Evolutionary conservation across 2,113 vertebrate species (phyloP).

Genomic region (Alces alces): DNA sequence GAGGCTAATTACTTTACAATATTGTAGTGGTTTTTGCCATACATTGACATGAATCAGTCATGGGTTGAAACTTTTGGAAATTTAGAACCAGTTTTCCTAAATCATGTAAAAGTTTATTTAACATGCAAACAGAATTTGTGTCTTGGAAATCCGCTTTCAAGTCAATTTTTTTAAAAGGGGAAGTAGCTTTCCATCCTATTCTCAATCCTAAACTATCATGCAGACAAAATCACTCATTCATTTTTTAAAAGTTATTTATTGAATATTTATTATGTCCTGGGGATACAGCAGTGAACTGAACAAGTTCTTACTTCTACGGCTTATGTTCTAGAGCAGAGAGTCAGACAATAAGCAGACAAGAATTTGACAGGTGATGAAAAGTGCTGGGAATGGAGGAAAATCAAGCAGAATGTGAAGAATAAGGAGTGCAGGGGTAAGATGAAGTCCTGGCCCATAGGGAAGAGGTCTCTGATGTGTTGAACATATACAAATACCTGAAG

Average conservation of each 20-base stretch:
- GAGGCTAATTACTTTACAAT: neutral
- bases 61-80: neutral
- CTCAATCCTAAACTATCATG: neutral
- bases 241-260: neutral
- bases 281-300: neutral
- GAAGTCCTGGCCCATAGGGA: neutral
- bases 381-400: neutral
- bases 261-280: neutral
- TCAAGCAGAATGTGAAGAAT: neutral
- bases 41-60: neutral
- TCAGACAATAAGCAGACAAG: neutral
- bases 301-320: neutral
- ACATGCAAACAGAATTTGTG: neutral
- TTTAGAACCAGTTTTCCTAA: neutral
- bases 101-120: neutral
- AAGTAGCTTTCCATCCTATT: neutral
- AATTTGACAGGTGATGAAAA: neutral
- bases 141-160: neutral
- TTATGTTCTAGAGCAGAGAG: neutral
- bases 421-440: neutral
- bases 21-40: neutral
- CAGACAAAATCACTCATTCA: neutral
- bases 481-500: neutral
- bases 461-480: neutral
- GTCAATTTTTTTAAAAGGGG: neutral